phyloP scores from a whole-genome alignment of 2,797 vertebrate species.

The Chelonia mydas region DNA sequence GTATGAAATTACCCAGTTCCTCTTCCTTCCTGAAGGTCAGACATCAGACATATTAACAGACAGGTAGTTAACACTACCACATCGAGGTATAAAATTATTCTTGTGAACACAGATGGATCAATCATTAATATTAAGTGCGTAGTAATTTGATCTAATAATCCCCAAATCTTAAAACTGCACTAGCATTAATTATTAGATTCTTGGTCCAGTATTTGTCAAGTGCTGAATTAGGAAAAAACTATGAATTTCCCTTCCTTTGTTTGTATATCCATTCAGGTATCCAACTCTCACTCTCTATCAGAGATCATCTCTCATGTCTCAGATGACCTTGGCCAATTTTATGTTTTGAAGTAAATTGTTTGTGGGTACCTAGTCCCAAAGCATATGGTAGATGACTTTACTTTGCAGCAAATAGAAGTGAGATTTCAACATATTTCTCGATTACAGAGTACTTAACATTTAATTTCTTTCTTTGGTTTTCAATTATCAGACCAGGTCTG shows the following conservation, averaged over 20 bases:
- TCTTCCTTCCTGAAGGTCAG: not conserved
- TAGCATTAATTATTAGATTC: not conserved
- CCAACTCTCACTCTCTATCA: not conserved
- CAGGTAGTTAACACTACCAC: not conserved
- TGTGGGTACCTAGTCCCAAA: fast-evolving
- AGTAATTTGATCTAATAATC: not conserved
- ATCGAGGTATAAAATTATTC: not conserved
- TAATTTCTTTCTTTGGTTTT: conserved; percentile 1
- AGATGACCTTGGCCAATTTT: not conserved
- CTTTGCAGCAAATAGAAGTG: not conserved
- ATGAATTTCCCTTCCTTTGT: not conserved
- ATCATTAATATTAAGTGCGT: not conserved
- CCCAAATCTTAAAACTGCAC: not conserved
- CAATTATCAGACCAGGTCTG: not conserved
- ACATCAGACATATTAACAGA: not conserved
- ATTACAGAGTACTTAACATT: conserved; percentile 16
- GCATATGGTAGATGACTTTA: not conserved
- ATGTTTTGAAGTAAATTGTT: not conserved
- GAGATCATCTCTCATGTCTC: not conserved
- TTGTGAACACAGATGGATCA: not conserved
- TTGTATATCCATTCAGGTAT: not conserved
- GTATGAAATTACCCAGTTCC: not conserved
- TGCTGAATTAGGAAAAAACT: not conserved
- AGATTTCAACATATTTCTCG: not conserved
- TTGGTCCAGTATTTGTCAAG: not conserved